Conservation (phyloP, 2,888 invertebrate species). For the Aphidoletes aphidimyza region DNA sequence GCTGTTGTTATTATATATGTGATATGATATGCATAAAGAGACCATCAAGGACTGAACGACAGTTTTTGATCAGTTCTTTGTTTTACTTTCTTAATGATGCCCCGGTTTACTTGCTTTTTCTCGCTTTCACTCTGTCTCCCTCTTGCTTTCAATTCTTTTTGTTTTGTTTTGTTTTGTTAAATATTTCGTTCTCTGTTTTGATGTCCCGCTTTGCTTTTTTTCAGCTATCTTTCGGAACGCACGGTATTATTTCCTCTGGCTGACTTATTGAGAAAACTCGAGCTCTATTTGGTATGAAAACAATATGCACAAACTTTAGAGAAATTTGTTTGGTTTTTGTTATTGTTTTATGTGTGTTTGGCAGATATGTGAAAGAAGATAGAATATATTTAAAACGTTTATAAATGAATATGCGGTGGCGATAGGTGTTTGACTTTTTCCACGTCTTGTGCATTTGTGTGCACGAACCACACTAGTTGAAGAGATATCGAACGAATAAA, state of each 20-base stretch:
- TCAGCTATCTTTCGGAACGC: not conserved
- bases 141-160: not conserved
- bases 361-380: slow-evolving; percentile 30
- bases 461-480: not conserved
- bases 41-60: not conserved
- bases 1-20: slow-evolving; percentile 23
- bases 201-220: not conserved
- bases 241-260: not conserved
- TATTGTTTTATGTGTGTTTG: not conserved
- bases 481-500: slow-evolving; percentile 14
- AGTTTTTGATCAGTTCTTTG: slow-evolving; percentile 46
- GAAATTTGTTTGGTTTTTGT: not conserved
- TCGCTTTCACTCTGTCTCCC: not conserved
- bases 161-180: too few relatives aligned
- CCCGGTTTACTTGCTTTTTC: not conserved
- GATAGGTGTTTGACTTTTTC: not conserved
- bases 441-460: not conserved
- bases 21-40: slow-evolving; percentile 13
- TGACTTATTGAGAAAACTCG: slow-evolving; percentile 33
- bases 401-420: not conserved
- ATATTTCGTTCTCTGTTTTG: not conserved
- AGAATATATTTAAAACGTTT: slow-evolving; percentile 26
- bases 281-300: slow-evolving; percentile 28
- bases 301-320: slow-evolving; percentile 41
- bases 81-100: slow-evolving; percentile 42